Evolutionary conservation across 2,888 invertebrate genomes (phyloP).

Genomic region (Aelia acuminata): DNA sequence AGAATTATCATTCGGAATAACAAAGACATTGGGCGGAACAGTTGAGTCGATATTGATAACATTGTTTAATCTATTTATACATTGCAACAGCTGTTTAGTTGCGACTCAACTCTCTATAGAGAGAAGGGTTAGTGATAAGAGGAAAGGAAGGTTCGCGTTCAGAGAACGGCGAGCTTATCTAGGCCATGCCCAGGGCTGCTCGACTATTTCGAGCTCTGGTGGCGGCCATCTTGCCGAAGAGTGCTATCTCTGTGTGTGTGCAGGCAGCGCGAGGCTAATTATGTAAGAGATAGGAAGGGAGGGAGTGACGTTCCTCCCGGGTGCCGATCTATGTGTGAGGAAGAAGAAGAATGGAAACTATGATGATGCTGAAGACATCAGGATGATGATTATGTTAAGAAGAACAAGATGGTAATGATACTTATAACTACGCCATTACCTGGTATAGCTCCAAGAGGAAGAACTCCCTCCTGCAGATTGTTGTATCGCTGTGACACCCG

Average conservation of each 20-base stretch:
- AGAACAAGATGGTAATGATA: not conserved
- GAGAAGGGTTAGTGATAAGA: not conserved
- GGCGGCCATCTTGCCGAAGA: slow-evolving; percentile 40
- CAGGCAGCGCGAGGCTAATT: slow-evolving; percentile 33
- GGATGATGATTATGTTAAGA: not conserved
- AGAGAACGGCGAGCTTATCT: not conserved
- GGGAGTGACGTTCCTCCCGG: not conserved
- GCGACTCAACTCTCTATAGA: not conserved
- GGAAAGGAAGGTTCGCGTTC: not conserved
- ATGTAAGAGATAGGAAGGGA: slow-evolving; percentile 37
- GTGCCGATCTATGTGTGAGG: too few species aligned
- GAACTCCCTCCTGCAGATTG: not conserved
- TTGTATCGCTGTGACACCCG: too few species aligned
- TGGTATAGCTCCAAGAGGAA: not conserved
- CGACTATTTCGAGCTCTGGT: not conserved
- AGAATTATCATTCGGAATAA: not conserved
- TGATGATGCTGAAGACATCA: too few species aligned
- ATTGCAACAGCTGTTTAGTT: not conserved
- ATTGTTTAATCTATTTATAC: not conserved
- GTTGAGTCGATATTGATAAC: not conserved
- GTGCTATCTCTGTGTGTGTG: slow-evolving; percentile 19
- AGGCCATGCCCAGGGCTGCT: slow-evolving; percentile 40
- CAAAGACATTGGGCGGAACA: not conserved
- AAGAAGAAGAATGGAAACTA: not conserved
- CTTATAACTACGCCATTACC: not conserved